phyloP scores from a whole-genome alignment of 53 echinoderm and acorn worm species.

The Mesocentrotus franciscanus region DNA sequence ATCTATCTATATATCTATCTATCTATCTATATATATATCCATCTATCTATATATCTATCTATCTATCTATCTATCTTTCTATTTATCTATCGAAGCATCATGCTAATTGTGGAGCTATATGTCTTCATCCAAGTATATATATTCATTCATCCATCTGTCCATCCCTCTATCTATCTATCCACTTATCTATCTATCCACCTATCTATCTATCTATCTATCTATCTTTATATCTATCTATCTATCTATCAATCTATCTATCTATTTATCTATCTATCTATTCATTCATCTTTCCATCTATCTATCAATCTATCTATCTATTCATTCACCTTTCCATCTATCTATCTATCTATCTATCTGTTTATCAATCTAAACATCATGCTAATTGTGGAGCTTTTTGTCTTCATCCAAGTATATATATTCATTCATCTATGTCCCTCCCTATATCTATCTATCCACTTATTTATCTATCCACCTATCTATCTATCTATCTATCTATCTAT shows the following conservation, averaged over 20 bases:
- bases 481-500: constrained; percentile 3
- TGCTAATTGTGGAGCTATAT: too few relatives aligned
- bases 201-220: not conserved
- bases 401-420: too few relatives aligned
- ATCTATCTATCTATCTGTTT: not conserved
- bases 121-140: not conserved
- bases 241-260: not conserved
- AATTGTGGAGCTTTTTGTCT: too few relatives aligned
- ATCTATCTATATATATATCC: not conserved
- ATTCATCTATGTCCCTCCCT: too few relatives aligned
- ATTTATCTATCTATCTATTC: not conserved
- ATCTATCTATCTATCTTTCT: constrained; percentile 8
- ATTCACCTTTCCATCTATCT: not conserved
- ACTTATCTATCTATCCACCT: not conserved
- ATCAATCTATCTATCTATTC: constrained; percentile 15
- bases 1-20: not conserved
- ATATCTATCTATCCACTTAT: not conserved
- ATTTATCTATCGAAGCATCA: constrained; percentile 18
- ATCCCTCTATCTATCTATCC: not conserved
- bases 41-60: constrained; percentile 11
- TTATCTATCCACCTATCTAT: constrained; percentile 43
- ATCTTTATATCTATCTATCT: not conserved
- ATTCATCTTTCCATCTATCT: not conserved
- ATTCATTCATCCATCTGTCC: not conserved
- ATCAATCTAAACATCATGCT: too few relatives aligned